Evolutionary conservation across 2,113 vertebrate species (phyloP), one percentile per base, ranked within the genome.

Genomic region (Brachyhypopomus occidentalis): DNA sequence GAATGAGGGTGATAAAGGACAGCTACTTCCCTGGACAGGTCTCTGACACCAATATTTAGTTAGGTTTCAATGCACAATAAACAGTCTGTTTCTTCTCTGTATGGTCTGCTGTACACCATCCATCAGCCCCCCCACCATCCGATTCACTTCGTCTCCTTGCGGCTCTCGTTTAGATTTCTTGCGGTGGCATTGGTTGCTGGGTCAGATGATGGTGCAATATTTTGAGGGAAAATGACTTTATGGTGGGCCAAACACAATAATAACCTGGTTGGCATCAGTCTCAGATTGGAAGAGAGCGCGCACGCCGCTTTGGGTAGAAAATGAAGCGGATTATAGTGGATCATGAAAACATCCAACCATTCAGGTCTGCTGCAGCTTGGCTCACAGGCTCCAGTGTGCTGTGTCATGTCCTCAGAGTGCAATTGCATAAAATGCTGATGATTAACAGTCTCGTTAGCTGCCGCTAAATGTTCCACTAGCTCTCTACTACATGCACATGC

Each of bases 41-140:
- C 87, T 89, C 77, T 89, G 89, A 91, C 90, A 89, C 86, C 79
- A 75, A 62, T 90, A 88, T 92, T 92, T 90, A 92, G 92, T 91
- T 83, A 88, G 87, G 86, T 88, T 89, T 86, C 80, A 84, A 38
- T 0, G 30, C n/a, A 56, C 90, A 92, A 91, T 88, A 71, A 34
- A 36, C 48, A 48, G 58, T 76, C 76, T 84, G 82, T 86, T 81
- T 64, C 60, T 71, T 41, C 75, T 79, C 78, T 82, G 55, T 75
- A 30, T 63, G 36, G 80, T 88, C 87, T 86, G 88, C 90, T 89
- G 85, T 85, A 84, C 88, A 84, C 58, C 73, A 74, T 83, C 81
- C 73, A 56, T 82, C 41, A 52, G 3, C 72, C 58, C 22, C 58
- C 78, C 66, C 38, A 22, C 69, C 38, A 75, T 78, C 70, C 41